phyloP scores from a whole-genome alignment of 2,888 invertebrate species.

The Eupeodes luniger region DNA sequence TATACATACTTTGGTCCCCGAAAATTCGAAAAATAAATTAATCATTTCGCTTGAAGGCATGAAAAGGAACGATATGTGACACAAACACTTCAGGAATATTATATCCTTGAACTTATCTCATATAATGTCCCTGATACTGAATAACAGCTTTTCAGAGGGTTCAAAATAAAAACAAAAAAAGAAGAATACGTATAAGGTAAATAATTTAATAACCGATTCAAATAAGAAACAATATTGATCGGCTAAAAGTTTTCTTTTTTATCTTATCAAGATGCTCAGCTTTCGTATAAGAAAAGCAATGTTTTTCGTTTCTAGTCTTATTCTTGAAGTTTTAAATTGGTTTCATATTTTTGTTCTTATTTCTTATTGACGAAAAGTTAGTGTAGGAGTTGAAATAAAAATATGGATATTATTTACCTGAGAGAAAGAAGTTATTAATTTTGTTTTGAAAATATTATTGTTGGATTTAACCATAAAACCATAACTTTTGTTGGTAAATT shows the following conservation, averaged over 20 bases:
- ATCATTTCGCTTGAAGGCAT: conserved; percentile 48
- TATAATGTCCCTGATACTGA: not conserved
- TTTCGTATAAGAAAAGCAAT: conserved; percentile 3
- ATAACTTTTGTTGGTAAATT: too few species aligned
- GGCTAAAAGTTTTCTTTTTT: conserved; percentile 27
- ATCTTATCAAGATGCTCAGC: conserved; percentile 5
- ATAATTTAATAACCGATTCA: conserved; percentile 61
- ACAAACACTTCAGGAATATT: conserved; percentile 47
- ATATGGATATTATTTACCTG: not conserved
- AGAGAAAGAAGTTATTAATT: not conserved
- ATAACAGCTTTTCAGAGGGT: not conserved
- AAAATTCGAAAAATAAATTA: conserved; percentile 61
- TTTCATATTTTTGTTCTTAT: not conserved
- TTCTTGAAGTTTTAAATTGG: conserved; percentile 22
- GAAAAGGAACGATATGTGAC: conserved; percentile 37
- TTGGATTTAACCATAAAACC: too few species aligned
- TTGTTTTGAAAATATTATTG: not conserved
- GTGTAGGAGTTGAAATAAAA: not conserved
- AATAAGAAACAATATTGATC: conserved; percentile 47
- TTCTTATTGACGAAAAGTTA: not conserved
- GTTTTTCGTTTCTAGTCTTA: not conserved
- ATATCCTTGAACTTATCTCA: conserved; percentile 25
- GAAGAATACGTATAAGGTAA: conserved; percentile 16
- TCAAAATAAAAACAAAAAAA: too few species aligned
- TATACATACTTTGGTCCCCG: not conserved